phyloP scores from a whole-genome alignment of 2,888 invertebrate genomes.

The Meta bourneti region DNA sequence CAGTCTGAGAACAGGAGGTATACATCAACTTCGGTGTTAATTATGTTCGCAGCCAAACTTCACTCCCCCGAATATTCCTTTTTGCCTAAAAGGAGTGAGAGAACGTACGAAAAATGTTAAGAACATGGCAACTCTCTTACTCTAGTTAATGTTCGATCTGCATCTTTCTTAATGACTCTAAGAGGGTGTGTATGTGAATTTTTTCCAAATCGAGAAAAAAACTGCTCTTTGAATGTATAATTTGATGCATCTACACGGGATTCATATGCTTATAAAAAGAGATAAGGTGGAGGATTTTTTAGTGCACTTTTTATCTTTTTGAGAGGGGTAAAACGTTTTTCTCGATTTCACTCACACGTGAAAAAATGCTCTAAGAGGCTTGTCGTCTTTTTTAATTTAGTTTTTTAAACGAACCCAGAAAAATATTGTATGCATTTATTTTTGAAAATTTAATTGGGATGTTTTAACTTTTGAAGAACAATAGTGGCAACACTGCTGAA shows the following conservation, averaged over 20 bases:
- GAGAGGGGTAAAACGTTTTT: not conserved
- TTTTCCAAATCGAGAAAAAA: not conserved
- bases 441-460: too few relatives aligned
- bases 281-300: not conserved
- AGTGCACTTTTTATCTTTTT: not conserved
- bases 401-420: too few relatives aligned
- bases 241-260: not conserved
- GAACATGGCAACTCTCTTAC: not conserved
- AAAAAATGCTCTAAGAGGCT: too few relatives aligned
- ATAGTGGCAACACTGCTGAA: too few relatives aligned
- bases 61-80: not conserved
- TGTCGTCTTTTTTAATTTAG: too few relatives aligned
- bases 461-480: too few relatives aligned
- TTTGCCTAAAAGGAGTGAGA: not conserved
- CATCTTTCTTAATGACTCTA: constrained; percentile 22
- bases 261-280: not conserved
- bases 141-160: constrained; percentile 16
- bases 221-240: not conserved
- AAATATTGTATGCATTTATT: too few relatives aligned
- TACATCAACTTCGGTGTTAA: constrained; percentile 14
- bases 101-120: not conserved
- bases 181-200: constrained; percentile 1
- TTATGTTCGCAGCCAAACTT: constrained; percentile 4
- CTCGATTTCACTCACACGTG: not conserved
- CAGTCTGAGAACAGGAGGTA: not conserved